Conservation (phyloP, 2,888 invertebrate species). For the Lepidocyrtoides sp. region DNA sequence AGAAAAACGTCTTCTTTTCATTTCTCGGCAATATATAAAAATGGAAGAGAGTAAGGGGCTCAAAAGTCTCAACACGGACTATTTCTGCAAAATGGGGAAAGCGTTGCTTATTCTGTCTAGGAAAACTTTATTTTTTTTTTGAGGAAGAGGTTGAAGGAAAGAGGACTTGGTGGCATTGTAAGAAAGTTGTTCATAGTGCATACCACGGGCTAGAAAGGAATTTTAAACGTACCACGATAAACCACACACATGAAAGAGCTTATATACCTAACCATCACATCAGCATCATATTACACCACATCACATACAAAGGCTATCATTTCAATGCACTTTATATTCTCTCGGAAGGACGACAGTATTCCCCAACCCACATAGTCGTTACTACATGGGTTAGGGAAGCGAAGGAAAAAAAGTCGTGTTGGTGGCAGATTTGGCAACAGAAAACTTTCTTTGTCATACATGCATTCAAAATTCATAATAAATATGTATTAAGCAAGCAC, state of each 20-base stretch:
- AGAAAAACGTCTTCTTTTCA: conserved; percentile 1
- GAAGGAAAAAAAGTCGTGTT: conserved; percentile 37
- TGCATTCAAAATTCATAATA: conserved; percentile 8
- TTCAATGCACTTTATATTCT: conserved; percentile 11
- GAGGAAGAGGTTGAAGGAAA: background rate
- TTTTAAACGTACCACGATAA: background rate
- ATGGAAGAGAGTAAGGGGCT: conserved; percentile 1
- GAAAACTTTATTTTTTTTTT: background rate
- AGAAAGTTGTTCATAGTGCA: background rate
- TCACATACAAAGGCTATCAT: conserved; percentile 1
- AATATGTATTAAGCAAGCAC: too few species aligned
- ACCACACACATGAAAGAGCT: conserved; percentile 6
- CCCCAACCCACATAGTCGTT: background rate
- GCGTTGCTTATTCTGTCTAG: background rate
- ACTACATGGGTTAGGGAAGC: background rate
- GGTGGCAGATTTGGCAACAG: conserved; percentile 42
- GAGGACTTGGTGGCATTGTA: background rate
- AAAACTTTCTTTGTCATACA: conserved; percentile 13
- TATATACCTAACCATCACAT: conserved; percentile 1
- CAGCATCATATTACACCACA: conserved; percentile 7
- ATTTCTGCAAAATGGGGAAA: background rate
- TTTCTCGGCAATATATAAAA: background rate
- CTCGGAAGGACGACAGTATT: conserved; percentile 1
- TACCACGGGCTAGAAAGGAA: background rate
- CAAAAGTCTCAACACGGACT: background rate